Evolutionary conservation across 2,113 vertebrate species (phyloP).

Genomic region (Mesoclemmys tuberculata): DNA sequence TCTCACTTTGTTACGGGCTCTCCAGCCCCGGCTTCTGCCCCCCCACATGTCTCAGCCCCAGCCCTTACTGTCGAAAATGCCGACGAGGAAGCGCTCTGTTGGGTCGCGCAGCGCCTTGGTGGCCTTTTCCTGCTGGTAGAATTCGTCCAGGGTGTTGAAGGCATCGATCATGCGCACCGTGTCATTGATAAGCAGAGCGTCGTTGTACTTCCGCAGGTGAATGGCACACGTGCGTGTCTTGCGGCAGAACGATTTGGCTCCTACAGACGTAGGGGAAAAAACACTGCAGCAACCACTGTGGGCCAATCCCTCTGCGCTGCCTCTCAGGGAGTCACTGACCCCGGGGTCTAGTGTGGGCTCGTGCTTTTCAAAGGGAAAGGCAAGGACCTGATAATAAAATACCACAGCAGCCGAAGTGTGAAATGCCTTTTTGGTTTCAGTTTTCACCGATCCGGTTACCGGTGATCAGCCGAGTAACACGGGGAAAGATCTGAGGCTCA

Average conservation of each 20-base stretch:
- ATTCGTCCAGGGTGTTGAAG: constrained; percentile 78
- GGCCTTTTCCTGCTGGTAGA: constrained; percentile 71
- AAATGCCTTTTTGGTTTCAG: too few species aligned
- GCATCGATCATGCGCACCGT: constrained; percentile 87
- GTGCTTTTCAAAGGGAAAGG: too few species aligned
- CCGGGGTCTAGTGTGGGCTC: not conserved
- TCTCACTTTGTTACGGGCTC: not conserved
- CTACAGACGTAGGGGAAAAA: constrained; percentile 54
- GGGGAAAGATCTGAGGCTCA: too few species aligned
- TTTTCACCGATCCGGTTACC: too few species aligned
- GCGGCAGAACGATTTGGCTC: constrained; percentile 65
- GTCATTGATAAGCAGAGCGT: constrained; percentile 89
- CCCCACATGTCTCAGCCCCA: too few species aligned
- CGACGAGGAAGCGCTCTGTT: constrained; percentile 80
- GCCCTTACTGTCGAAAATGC: constrained; percentile 81
- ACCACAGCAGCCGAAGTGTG: too few species aligned
- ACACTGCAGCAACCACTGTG: not conserved
- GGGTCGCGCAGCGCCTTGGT: constrained; percentile 51
- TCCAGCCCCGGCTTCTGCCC: too few species aligned
- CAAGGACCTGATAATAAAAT: too few species aligned
- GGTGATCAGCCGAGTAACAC: too few species aligned
- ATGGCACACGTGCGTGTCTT: constrained; percentile 80
- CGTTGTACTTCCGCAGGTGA: constrained; percentile 91
- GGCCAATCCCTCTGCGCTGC: rapidly evolving
- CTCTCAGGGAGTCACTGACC: not conserved